Evolutionary conservation across 2,113 vertebrate species (phyloP).

Genomic region (Siniperca chuatsi): DNA sequence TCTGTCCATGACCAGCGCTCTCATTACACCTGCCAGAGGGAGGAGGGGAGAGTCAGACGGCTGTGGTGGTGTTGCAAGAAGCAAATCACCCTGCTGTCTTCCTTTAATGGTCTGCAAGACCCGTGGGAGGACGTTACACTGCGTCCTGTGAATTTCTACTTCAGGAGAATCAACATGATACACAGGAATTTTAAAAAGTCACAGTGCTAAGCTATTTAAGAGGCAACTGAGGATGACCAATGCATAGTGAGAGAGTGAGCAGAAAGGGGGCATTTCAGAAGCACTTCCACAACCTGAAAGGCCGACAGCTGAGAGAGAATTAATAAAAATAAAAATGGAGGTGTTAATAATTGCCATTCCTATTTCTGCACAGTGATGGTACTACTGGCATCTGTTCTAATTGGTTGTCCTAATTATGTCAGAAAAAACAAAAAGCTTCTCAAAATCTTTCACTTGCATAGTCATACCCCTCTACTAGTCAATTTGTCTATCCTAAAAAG

Average conservation of each 20-base stretch:
- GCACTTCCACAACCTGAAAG: conserved; percentile 19
- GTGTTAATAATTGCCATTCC: conserved; percentile 44
- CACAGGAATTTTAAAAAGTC: not conserved
- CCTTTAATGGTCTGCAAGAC: not conserved
- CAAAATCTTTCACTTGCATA: not conserved
- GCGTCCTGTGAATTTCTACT: conserved; percentile 20
- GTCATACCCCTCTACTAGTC: conserved; percentile 1
- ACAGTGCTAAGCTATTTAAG: conserved; percentile 1
- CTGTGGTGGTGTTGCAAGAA: conserved; percentile 27
- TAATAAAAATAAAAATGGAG: conserved; percentile 24
- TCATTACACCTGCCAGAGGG: conserved; percentile 79
- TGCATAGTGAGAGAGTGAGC: conserved; percentile 26
- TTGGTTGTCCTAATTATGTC: conserved; percentile 57
- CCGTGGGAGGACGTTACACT: conserved; percentile 1
- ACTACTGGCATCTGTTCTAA: conserved; percentile 50
- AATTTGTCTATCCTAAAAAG: conserved; percentile 18
- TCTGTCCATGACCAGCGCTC: conserved; percentile 87
- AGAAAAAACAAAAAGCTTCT: conserved; percentile 41
- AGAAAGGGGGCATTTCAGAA: conserved; percentile 24
- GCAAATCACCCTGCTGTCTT: conserved; percentile 39
- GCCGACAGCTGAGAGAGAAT: conserved; percentile 25
- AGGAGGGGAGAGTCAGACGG: conserved; percentile 15
- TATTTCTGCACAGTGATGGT: conserved; percentile 48
- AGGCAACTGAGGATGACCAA: conserved; percentile 28
- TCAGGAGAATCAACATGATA: not conserved